phyloP scores from a whole-genome alignment of 2,797 vertebrate species.

The Muraenolepis orangiensis region DNA sequence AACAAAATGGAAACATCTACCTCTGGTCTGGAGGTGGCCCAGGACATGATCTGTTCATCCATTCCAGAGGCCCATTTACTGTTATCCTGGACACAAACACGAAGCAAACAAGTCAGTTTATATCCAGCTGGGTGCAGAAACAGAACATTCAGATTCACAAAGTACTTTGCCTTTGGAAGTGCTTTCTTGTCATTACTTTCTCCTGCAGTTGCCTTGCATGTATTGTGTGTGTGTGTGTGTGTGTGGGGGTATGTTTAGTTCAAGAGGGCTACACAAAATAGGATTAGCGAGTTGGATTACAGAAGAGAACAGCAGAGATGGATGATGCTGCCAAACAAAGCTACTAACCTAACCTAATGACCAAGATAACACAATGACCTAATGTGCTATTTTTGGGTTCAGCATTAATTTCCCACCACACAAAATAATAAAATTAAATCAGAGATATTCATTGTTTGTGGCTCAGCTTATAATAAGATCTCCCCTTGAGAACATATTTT shows the following conservation, averaged over 20 bases:
- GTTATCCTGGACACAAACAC: constrained; percentile 80
- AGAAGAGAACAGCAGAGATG: neutral
- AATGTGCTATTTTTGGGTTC: neutral
- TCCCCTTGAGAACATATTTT: neutral
- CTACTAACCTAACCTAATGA: neutral
- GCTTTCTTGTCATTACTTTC: neutral
- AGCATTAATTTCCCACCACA: neutral
- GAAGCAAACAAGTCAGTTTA: neutral
- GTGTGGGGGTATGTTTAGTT: neutral
- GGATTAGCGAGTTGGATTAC: neutral
- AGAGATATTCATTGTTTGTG: neutral
- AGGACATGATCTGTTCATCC: constrained; percentile 99
- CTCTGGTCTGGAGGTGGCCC: constrained; percentile 95
- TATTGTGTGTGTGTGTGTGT: neutral
- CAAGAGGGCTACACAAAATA: neutral
- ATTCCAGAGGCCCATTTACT: constrained; percentile 91
- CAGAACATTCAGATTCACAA: too few relatives aligned
- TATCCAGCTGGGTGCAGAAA: neutral
- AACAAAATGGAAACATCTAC: constrained; percentile 57
- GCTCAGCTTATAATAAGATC: too few relatives aligned
- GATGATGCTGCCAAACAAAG: neutral
- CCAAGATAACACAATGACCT: neutral
- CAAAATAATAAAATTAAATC: neutral
- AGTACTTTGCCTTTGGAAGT: neutral
- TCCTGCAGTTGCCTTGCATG: neutral